phyloP scores from a whole-genome alignment of 1,140 invertebrate species.

The Orius laevigatus region DNA sequence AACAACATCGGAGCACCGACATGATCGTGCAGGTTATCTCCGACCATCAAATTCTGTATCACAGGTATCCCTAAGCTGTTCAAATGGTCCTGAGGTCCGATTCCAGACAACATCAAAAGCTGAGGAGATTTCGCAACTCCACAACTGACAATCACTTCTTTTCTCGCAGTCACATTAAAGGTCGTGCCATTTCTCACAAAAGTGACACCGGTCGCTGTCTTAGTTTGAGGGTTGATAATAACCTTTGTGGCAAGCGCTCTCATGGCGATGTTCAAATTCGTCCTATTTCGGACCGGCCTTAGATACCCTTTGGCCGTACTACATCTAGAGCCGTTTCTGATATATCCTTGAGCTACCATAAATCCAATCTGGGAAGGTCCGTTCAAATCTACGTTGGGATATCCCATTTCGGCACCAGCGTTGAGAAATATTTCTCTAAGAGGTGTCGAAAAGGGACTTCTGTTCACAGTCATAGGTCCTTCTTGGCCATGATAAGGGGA shows the following conservation, averaged over 20 bases:
- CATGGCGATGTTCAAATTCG: slow-evolving; percentile 56
- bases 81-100: slow-evolving; percentile 58
- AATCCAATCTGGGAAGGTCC: slow-evolving; percentile 67
- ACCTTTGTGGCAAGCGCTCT: slow-evolving; percentile 61
- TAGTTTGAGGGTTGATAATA: slow-evolving; percentile 49
- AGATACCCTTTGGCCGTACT: slow-evolving; percentile 67
- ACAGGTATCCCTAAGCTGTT: slow-evolving; percentile 35
- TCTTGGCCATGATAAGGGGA: slow-evolving; percentile 43
- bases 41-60: slow-evolving; percentile 48
- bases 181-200: slow-evolving; percentile 48
- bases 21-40: slow-evolving; percentile 66
- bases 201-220: slow-evolving; percentile 56
- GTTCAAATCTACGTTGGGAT: slow-evolving; percentile 53
- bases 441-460: slow-evolving; percentile 34
- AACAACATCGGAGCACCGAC: slow-evolving; percentile 44
- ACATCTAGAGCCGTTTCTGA: slow-evolving; percentile 56
- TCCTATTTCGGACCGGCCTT: slow-evolving; percentile 48
- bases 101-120: slow-evolving; percentile 63
- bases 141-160: slow-evolving; percentile 63
- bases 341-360: slow-evolving; percentile 62
- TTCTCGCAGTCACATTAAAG: slow-evolving; percentile 47
- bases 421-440: slow-evolving; percentile 31
- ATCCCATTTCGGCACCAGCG: slow-evolving; percentile 34
- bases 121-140: slow-evolving; percentile 64
- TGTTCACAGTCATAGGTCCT: slow-evolving; percentile 29